Evolutionary conservation across 2,888 invertebrate species (phyloP).

Genomic region (Thalpophila matura): DNA sequence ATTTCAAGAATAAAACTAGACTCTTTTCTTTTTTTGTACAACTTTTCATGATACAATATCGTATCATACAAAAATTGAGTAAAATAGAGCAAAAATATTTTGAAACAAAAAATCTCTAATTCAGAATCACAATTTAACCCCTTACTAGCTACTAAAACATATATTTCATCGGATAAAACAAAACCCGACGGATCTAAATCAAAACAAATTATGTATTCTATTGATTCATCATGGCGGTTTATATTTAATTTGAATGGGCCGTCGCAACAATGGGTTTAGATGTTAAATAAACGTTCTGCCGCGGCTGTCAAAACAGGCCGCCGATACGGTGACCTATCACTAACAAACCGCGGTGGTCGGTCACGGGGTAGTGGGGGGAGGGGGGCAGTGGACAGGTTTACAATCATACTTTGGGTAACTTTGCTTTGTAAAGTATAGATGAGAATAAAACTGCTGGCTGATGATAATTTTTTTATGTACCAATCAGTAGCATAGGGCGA

Average conservation of each 20-base stretch:
- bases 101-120: too few species aligned
- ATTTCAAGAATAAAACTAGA: neutral
- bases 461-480: too few species aligned
- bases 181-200: conserved; percentile 10
- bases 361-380: neutral
- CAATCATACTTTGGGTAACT: neutral
- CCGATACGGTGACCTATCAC: conserved; percentile 33
- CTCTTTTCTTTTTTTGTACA: neutral
- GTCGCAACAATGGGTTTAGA: conserved; percentile 35
- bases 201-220: conserved; percentile 40
- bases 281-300: conserved; percentile 55
- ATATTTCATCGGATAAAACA: neutral
- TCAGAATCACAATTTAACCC: too few species aligned
- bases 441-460: neutral
- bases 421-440: neutral
- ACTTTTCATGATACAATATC: too few species aligned
- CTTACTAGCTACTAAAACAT: neutral
- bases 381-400: too few species aligned
- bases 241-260: conserved; percentile 35
- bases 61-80: too few species aligned
- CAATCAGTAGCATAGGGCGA: too few species aligned
- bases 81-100: too few species aligned
- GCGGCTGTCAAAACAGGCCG: conserved; percentile 56
- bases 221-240: conserved; percentile 36
- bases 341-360: conserved; percentile 21